A percentile compares a stretch with the other conserved stretches of the same genome.
phyloP scores from a whole-genome alignment of 2,888 invertebrate species.

The Dioctria linearis region DNA sequence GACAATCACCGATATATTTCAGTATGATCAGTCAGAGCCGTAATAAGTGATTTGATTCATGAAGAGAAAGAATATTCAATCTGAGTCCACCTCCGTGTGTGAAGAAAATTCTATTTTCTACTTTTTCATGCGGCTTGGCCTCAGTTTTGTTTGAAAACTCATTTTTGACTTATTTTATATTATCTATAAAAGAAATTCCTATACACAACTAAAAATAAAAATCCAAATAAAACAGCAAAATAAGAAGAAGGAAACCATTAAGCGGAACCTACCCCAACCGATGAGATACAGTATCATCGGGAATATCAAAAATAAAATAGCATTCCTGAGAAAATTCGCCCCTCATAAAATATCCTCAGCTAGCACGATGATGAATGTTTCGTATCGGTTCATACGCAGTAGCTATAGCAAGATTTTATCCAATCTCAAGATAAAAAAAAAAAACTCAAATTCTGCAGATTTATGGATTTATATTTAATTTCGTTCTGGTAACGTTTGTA shows the following conservation, averaged over 20 bases:
- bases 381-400: not conserved
- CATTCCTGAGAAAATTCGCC: not conserved
- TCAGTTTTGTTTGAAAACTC: too few relatives aligned
- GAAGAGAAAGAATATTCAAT: too few relatives aligned
- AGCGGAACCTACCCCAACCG: not conserved
- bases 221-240: too few relatives aligned
- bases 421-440: constrained; percentile 40
- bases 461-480: constrained; percentile 53
- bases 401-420: constrained; percentile 46
- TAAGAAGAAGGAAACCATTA: not conserved
- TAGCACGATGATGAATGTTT: constrained; percentile 42
- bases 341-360: constrained; percentile 22
- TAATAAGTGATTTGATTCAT: too few relatives aligned
- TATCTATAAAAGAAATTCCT: too few relatives aligned
- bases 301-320: constrained; percentile 34
- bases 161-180: too few relatives aligned
- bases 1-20: too few relatives aligned
- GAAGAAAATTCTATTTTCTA: too few relatives aligned
- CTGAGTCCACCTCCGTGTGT: too few relatives aligned
- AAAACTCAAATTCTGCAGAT: constrained; percentile 37
- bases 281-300: not conserved
- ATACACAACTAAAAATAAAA: too few relatives aligned
- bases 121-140: too few relatives aligned
- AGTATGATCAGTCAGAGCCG: too few relatives aligned
- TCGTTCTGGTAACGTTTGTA: not conserved